Evolutionary conservation across 1,140 invertebrate species (phyloP).

Genomic region (Mya arenaria): DNA sequence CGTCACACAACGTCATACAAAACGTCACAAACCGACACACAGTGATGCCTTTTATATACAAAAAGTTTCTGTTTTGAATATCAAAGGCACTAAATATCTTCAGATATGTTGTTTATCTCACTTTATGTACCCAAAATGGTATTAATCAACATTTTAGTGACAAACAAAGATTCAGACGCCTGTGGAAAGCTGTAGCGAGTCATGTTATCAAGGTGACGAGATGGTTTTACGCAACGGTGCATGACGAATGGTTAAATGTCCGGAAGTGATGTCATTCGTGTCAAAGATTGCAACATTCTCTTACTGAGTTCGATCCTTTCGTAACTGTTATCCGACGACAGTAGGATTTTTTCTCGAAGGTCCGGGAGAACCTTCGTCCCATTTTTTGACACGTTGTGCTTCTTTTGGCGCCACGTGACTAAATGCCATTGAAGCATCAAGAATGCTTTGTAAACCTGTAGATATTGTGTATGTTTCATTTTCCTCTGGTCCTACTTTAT

Average conservation of each 20-base stretch:
- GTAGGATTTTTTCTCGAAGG: background rate
- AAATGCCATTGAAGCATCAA: constrained; percentile 39
- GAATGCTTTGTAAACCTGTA: constrained; percentile 34
- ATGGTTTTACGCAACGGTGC: constrained; percentile 10
- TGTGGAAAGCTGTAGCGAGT: background rate
- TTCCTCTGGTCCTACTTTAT: constrained; percentile 17
- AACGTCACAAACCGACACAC: too few relatives aligned
- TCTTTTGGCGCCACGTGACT: background rate
- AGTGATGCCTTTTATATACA: too few relatives aligned
- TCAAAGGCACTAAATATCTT: too few relatives aligned
- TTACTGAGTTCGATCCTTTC: background rate
- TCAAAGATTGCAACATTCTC: constrained; percentile 16
- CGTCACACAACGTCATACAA: too few relatives aligned
- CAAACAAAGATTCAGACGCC: too few relatives aligned
- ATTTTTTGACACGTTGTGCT: background rate
- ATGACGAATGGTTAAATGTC: background rate
- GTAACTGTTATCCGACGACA: background rate
- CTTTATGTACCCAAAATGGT: too few relatives aligned
- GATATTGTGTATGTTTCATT: constrained; percentile 44
- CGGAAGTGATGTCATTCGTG: background rate
- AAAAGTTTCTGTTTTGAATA: too few relatives aligned
- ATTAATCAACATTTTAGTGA: too few relatives aligned
- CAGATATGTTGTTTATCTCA: too few relatives aligned
- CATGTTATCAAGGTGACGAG: constrained; percentile 25
- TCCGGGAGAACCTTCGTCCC: background rate